Conservation (phyloP, 2,797 vertebrate genomes). For the Hyperoplus lanceolatus region DNA sequence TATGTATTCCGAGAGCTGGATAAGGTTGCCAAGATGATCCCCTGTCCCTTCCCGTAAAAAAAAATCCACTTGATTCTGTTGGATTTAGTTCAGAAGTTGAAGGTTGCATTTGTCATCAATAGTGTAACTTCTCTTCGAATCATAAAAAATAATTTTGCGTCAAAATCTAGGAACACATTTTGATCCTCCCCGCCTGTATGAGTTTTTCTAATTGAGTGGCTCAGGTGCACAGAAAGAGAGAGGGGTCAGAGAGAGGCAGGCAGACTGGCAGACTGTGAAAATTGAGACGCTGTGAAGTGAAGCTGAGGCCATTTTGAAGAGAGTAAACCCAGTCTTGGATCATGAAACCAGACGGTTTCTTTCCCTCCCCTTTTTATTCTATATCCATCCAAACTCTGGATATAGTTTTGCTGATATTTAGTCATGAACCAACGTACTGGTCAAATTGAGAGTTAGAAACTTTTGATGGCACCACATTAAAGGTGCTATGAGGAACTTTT, state of each 20-base stretch:
- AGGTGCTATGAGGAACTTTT: no score
- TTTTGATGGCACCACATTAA: no score
- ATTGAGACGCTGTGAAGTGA: constrained; percentile 15
- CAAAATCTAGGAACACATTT: neutral
- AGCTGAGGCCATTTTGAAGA: neutral
- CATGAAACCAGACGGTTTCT: no score
- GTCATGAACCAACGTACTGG: no score
- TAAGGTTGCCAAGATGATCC: neutral
- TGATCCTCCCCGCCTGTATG: neutral
- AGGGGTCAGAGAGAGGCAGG: neutral
- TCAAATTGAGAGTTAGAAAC: no score
- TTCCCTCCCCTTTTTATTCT: no score
- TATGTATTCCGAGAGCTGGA: neutral
- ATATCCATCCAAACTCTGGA: no score
- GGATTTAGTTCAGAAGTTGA: no score
- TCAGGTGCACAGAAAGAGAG: constrained; percentile 17
- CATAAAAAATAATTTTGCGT: neutral
- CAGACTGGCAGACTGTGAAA: constrained; percentile 12
- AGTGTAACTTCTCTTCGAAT: neutral
- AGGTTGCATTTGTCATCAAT: no score
- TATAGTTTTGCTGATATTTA: neutral
- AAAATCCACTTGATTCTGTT: no score
- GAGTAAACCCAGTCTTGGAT: neutral
- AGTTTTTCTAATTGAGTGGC: constrained; percentile 24
- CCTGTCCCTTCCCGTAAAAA: no score